Evolutionary conservation across 1,140 invertebrate species (phyloP).

Genomic region (Amphibalanus amphitrite): DNA sequence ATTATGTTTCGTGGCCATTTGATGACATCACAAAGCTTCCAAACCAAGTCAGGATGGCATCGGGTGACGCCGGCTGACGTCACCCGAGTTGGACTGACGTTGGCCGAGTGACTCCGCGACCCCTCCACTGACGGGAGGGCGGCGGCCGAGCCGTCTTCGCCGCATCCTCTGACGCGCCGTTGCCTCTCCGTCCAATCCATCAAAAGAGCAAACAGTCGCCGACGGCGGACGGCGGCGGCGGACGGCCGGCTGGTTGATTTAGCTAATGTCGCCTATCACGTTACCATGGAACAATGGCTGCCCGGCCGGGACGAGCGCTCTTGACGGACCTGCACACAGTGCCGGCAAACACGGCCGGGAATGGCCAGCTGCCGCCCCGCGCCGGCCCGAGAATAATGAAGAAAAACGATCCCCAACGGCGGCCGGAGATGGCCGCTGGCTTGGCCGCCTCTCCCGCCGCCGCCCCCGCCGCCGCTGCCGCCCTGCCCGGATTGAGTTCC

Average conservation of each 20-base stretch:
- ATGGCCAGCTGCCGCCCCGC: background rate
- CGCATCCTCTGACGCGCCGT: background rate
- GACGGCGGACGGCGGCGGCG: too few species aligned
- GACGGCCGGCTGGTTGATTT: background rate
- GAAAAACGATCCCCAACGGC: background rate
- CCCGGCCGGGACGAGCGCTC: background rate
- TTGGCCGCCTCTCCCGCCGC: background rate
- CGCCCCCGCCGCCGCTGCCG: too few species aligned
- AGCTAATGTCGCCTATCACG: background rate
- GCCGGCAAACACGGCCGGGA: background rate
- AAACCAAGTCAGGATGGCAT: too few species aligned
- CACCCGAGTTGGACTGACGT: too few species aligned
- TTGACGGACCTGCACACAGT: background rate
- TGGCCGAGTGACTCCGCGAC: too few species aligned
- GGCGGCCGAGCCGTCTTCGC: too few species aligned
- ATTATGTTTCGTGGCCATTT: too few species aligned
- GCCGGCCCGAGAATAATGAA: background rate
- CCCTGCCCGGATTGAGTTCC: too few species aligned
- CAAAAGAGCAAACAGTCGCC: conserved; percentile 1
- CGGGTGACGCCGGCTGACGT: too few species aligned
- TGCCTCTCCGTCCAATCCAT: background rate
- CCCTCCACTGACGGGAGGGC: background rate
- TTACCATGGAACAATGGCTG: background rate
- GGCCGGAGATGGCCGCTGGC: background rate
- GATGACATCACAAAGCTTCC: too few species aligned